phyloP scores from a whole-genome alignment of 2,888 invertebrate genomes.

The Abrostola tripartita region DNA sequence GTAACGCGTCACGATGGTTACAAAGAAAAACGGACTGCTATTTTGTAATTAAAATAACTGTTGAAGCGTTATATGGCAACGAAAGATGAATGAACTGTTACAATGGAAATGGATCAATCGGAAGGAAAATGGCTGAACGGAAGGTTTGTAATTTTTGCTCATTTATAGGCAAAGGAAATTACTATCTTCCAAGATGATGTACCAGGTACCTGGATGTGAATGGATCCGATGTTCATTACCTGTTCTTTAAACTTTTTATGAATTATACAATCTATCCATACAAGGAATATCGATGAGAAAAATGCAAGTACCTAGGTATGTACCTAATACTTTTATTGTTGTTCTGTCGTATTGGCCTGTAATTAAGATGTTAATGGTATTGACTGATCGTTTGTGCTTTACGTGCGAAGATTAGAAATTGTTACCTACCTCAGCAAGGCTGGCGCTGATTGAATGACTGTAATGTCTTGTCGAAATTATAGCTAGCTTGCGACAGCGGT shows the following conservation, averaged over 20 bases:
- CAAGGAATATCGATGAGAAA: not conserved
- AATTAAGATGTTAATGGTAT: not conserved
- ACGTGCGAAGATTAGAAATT: too few species aligned
- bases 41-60: conserved; percentile 46
- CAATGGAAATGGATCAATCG: conserved; percentile 14
- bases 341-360: not conserved
- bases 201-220: conserved; percentile 55
- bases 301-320: not conserved
- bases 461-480: too few species aligned
- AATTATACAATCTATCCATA: not conserved
- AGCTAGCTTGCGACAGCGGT: too few species aligned
- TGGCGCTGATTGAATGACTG: too few species aligned
- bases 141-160: conserved; percentile 15
- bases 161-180: conserved; percentile 31
- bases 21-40: conserved; percentile 25
- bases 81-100: conserved; percentile 41
- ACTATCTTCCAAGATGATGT: conserved; percentile 22
- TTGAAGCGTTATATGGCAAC: conserved; percentile 26
- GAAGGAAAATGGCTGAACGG: conserved; percentile 29
- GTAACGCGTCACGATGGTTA: conserved; percentile 41
- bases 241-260: not conserved
- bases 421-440: too few species aligned
- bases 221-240: conserved; percentile 40
- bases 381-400: too few species aligned
- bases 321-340: not conserved